These are phyloP conservation scores for Brenthis daphne DNA, from an alignment of 2,888 invertebrate species.

Conservation along the genomic window DNA sequence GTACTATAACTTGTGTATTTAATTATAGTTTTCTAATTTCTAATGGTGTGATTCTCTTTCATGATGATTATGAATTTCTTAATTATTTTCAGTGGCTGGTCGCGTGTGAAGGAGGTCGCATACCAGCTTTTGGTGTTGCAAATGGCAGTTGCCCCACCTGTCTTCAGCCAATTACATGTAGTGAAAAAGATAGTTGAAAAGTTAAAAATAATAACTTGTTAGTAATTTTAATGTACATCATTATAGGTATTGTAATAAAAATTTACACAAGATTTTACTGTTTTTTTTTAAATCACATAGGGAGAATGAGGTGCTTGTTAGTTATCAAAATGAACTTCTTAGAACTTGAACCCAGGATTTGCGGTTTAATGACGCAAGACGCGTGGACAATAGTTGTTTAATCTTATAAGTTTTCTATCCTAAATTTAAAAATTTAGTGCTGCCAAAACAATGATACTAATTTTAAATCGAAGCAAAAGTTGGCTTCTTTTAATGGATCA, in stretches of 20 bases:
- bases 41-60: too few relatives aligned
- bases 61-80: too few relatives aligned
- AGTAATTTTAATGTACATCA: background rate
- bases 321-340: too few relatives aligned
- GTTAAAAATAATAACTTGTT: slow-evolving; percentile 5
- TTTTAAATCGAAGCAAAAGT: too few relatives aligned
- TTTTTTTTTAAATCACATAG: background rate
- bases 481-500: too few relatives aligned
- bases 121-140: slow-evolving; percentile 67
- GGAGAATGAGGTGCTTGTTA: too few relatives aligned
- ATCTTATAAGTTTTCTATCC: too few relatives aligned
- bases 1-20: slow-evolving; percentile 1
- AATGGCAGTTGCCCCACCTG: slow-evolving; percentile 69
- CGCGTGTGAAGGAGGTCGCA: slow-evolving; percentile 60
- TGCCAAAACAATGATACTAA: too few relatives aligned
- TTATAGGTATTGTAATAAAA: background rate
- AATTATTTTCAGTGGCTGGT: slow-evolving; percentile 63
- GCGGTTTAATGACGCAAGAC: too few relatives aligned
- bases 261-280: background rate
- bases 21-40: slow-evolving; percentile 6
- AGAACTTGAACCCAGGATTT: too few relatives aligned
- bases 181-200: slow-evolving; percentile 53
- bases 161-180: slow-evolving; percentile 62
- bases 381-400: too few relatives aligned
- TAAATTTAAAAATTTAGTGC: too few relatives aligned